These are phyloP conservation scores for Hemicordylus capensis DNA, from an alignment of 2,113 vertebrate species.

Conservation along the genomic window DNA sequence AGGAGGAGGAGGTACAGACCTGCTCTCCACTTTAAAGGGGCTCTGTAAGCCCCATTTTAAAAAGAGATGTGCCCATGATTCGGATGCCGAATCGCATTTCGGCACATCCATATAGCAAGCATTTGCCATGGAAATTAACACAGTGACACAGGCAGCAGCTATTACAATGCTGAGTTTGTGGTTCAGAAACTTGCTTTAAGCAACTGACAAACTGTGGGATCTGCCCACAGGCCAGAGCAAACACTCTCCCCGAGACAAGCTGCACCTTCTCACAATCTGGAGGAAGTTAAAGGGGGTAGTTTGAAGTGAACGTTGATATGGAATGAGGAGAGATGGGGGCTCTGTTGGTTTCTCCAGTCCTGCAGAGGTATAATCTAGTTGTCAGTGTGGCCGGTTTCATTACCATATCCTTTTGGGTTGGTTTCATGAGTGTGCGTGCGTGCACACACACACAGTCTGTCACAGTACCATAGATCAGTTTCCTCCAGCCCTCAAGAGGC, in stretches of 20 bases:
- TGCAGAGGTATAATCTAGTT: neutral
- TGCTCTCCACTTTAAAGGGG: too few species aligned
- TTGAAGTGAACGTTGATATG: neutral
- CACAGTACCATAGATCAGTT: neutral
- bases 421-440: neutral
- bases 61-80: too few species aligned
- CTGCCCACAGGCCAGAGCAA: neutral
- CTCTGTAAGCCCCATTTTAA: too few species aligned
- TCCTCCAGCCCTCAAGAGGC: conserved; percentile 33
- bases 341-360: neutral
- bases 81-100: too few species aligned
- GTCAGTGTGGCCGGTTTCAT: neutral
- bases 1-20: too few species aligned
- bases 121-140: neutral
- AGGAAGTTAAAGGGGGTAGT: neutral
- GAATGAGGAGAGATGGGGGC: neutral
- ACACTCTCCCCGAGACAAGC: neutral
- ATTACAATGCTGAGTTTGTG: neutral
- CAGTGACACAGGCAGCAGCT: neutral
- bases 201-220: neutral
- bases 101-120: too few species aligned
- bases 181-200: neutral
- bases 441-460: neutral
- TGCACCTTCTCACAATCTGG: neutral
- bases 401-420: neutral